Evolutionary conservation across 2,888 invertebrate genomes (phyloP), one percentile per base, ranked within the genome.

Genomic region (Cheilosia impressa): DNA sequence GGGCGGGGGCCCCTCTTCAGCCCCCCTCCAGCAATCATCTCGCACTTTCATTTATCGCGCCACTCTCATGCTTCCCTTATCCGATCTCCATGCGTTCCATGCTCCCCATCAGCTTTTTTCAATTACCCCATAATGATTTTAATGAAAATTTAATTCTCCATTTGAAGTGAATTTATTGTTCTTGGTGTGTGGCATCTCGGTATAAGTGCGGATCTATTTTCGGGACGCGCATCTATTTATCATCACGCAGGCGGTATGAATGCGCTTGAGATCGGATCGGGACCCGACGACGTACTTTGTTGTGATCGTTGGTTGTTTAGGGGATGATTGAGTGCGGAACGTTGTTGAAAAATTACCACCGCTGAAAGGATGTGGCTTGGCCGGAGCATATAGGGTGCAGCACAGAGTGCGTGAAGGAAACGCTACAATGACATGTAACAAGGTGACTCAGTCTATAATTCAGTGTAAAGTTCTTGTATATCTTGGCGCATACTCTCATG

Each of bases 91-190:
- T 31, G 31, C 9, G 31, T 3, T 9, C 31, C n/a, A n/a, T 10
- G 60, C 60, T 47, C 75, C 84, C 60, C 55, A n/a, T n/a, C n/a
- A 43, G 66, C 68, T 73, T 45, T 52, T 22, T 73, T 68, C 79
- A 81, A 85, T 85, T 85, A 76, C 85, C 71, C 43, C 62, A 68
- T 90, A 90, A 91, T 91, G 90, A 89, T 89, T 91, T 90, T 90
- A 91, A 91, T 91, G 90, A 91, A 91, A 91, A 87, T 90, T 89
- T 89, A 91, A 91, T 91, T 89, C 89, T 88, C 88, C 72, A 72
- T 89, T 88, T 90, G 89, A 89, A 88, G 89, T 89, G 88, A 91
- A 91, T 91, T 91, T 91, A 91, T 91, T 91, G 90, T 90, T 89
- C 87, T 76, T 84, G 55, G 83, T 90, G 90, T 90, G 90, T 87